Conservation (phyloP, 2,113 vertebrate genomes). For the Sterrhoptilus dennistouni region DNA sequence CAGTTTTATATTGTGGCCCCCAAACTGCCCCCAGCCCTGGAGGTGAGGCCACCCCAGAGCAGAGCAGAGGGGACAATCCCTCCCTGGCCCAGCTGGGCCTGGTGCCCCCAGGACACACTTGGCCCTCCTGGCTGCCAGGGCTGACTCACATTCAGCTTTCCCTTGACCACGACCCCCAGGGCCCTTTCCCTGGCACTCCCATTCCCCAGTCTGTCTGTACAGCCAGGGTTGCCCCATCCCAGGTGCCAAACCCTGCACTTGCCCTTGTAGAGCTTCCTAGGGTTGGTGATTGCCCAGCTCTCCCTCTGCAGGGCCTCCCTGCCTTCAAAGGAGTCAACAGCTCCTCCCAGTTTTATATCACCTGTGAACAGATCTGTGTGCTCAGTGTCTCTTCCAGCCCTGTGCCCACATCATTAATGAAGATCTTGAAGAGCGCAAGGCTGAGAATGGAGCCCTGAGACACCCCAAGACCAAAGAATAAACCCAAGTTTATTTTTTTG, state of each 20-base stretch:
- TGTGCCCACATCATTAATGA: background rate
- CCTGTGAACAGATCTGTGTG: background rate
- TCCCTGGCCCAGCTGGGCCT: background rate
- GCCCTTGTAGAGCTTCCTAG: rapidly evolving
- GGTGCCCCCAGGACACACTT: background rate
- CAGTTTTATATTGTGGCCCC: background rate
- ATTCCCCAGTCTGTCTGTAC: background rate
- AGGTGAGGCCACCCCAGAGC: background rate
- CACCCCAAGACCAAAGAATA: background rate
- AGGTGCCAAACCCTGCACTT: background rate
- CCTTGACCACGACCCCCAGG: background rate
- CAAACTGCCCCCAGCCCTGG: background rate
- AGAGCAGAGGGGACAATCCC: background rate
- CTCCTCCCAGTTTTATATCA: background rate
- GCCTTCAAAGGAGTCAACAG: background rate
- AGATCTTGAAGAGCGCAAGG: background rate
- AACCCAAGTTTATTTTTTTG: background rate
- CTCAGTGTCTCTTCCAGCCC: background rate
- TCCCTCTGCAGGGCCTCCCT: background rate
- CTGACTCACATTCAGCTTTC: background rate
- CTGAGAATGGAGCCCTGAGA: background rate
- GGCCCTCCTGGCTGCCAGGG: background rate
- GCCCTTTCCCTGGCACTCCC: background rate
- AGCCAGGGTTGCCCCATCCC: background rate
- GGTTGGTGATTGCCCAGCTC: background rate